These are phyloP conservation scores for Ceratina calcarata DNA, from an alignment of 1,140 invertebrate species.

Conservation along the genomic window DNA sequence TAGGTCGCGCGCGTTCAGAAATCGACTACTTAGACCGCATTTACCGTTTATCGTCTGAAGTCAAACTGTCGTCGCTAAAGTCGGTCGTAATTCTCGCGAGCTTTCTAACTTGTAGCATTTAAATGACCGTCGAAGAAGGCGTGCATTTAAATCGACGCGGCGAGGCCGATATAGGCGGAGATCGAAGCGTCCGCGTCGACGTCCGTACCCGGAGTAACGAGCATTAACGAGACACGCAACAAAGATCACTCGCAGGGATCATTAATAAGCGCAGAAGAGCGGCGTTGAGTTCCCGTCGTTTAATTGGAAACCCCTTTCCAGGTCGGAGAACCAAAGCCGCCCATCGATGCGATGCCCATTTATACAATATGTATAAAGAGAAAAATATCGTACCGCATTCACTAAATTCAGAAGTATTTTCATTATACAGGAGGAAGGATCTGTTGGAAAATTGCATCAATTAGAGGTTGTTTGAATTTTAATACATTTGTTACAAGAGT, in stretches of 20 bases:
- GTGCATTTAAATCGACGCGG: neutral
- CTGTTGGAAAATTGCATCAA: too few species aligned
- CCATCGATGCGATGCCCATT: conserved; percentile 1
- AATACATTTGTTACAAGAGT: too few species aligned
- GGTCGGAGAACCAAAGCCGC: neutral
- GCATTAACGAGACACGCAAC: conserved; percentile 42
- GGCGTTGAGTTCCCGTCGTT: conserved; percentile 8
- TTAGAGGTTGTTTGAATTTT: too few species aligned
- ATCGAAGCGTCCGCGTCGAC: conserved; percentile 16
- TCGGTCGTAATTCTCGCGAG: too few species aligned
- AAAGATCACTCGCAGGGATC: conserved; percentile 27
- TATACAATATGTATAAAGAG: neutral
- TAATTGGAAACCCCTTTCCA: conserved; percentile 31
- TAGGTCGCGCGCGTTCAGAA: too few species aligned
- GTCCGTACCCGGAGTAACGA: conserved; percentile 5
- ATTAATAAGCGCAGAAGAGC: conserved; percentile 32
- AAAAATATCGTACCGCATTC: too few species aligned
- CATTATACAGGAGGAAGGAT: too few species aligned
- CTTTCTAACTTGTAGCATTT: too few species aligned
- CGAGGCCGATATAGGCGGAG: conserved; percentile 19
- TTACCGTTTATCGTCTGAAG: too few species aligned
- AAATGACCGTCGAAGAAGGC: neutral
- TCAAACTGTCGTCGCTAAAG: too few species aligned
- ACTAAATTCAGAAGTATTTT: too few species aligned
- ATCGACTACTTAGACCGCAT: too few species aligned